These are phyloP conservation scores for Heliconius aoede DNA, from an alignment of 2,888 invertebrate genomes.

Conservation along the genomic window DNA sequence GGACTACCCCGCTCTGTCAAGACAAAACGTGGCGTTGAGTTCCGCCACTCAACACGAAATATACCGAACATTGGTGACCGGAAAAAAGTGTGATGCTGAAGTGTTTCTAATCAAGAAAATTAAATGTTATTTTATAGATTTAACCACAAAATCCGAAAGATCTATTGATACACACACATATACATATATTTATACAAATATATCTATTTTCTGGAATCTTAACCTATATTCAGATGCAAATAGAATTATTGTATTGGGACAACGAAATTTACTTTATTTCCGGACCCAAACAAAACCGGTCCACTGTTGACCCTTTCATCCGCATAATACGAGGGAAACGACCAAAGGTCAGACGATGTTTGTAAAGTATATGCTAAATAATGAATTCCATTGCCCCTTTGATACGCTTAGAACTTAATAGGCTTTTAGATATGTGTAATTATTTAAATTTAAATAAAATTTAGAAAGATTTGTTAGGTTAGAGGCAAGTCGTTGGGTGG, in stretches of 20 bases:
- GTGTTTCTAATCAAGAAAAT: not conserved
- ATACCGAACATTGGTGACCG: not conserved
- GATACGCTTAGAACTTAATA: constrained; percentile 3
- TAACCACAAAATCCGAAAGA: not conserved
- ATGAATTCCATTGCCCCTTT: constrained; percentile 18
- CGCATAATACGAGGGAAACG: constrained; percentile 29
- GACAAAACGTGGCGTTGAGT: too few relatives aligned
- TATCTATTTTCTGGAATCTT: not conserved
- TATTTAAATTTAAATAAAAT: constrained; percentile 15
- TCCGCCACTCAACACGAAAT: too few relatives aligned
- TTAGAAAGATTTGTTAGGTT: not conserved
- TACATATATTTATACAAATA: not conserved
- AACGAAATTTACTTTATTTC: constrained; percentile 33
- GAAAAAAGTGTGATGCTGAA: not conserved
- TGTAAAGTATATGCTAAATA: constrained; percentile 23
- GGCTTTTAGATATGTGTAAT: not conserved
- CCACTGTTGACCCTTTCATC: constrained; percentile 26
- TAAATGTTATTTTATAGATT: not conserved
- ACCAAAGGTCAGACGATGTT: constrained; percentile 24
- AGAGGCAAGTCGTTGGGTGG: too few relatives aligned
- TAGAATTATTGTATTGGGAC: constrained; percentile 25
- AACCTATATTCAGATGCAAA: constrained; percentile 28
- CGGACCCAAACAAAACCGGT: constrained; percentile 26
- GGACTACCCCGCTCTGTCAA: too few relatives aligned
- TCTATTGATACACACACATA: not conserved